Percentiles rank a stretch among this genome's conserved stretches.
Evolutionary conservation across 2,888 invertebrate species (phyloP).

Genomic region (Epinotia nisella): DNA sequence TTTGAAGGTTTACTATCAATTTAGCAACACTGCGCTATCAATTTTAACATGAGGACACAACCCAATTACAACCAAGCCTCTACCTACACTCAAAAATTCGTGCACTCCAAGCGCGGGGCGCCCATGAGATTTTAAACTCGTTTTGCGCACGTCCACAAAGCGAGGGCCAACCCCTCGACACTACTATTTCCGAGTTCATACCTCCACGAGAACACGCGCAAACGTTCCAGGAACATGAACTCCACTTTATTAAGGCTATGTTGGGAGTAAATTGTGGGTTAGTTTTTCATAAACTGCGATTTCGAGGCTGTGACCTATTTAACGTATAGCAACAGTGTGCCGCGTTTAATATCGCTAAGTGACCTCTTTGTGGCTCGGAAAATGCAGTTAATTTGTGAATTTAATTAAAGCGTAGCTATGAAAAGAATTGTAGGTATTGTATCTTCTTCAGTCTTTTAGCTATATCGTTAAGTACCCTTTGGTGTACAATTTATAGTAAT

Average conservation of each 20-base stretch:
- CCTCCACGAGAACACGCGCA: constrained; percentile 37
- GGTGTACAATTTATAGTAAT: too few relatives aligned
- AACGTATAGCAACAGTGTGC: neutral
- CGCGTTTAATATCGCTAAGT: constrained; percentile 14
- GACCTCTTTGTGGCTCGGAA: neutral
- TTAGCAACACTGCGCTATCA: too few relatives aligned
- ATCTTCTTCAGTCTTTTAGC: too few relatives aligned
- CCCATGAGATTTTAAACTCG: constrained; percentile 49
- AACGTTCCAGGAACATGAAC: constrained; percentile 36
- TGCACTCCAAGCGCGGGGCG: constrained; percentile 11
- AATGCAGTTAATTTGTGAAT: neutral
- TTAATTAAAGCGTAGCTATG: neutral
- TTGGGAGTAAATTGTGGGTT: constrained; percentile 20
- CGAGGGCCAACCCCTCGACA: constrained; percentile 47
- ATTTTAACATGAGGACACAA: too few relatives aligned
- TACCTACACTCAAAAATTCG: constrained; percentile 1
- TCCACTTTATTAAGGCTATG: constrained; percentile 30
- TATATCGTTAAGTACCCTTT: too few relatives aligned
- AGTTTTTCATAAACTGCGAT: constrained; percentile 20
- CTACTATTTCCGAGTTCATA: constrained; percentile 46
- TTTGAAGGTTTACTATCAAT: too few relatives aligned
- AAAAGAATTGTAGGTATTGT: too few relatives aligned
- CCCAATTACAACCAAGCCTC: constrained; percentile 1
- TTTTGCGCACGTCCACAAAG: constrained; percentile 50
- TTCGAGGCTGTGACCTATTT: constrained; percentile 33